Conservation (phyloP, 2,113 vertebrate species). For the Gavia stellata region DNA sequence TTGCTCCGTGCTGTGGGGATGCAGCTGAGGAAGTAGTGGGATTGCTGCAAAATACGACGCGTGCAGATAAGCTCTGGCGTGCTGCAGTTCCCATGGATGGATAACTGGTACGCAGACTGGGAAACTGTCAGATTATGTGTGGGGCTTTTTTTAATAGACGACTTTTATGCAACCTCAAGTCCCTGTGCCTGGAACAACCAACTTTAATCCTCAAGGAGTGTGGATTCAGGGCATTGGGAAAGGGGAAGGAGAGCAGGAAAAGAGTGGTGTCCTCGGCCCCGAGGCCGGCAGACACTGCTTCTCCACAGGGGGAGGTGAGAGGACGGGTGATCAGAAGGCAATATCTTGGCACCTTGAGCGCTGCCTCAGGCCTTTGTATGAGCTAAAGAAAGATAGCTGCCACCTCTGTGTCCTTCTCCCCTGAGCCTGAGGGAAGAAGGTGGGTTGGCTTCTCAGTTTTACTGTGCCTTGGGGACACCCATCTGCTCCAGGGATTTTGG, state of each 20-base stretch:
- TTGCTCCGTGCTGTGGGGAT: accelerated
- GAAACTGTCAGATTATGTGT: background rate
- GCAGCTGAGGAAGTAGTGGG: background rate
- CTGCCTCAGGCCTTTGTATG: background rate
- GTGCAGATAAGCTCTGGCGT: background rate
- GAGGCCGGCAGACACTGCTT: background rate
- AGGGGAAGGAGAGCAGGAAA: background rate
- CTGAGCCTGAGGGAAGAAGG: background rate
- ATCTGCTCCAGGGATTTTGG: background rate
- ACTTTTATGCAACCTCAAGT: background rate
- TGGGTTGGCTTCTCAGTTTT: background rate
- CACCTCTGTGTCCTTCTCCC: background rate
- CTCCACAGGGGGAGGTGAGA: background rate
- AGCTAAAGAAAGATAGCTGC: background rate
- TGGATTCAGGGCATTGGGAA: background rate
- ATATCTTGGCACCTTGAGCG: background rate
- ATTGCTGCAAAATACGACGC: accelerated
- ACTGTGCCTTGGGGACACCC: background rate
- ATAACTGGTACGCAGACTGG: background rate
- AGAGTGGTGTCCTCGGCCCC: accelerated
- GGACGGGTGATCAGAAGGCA: background rate
- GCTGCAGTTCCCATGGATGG: background rate
- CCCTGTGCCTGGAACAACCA: background rate
- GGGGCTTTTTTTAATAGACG: background rate
- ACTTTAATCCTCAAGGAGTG: background rate